Evolutionary conservation across 2,888 invertebrate genomes (phyloP), one percentile per base, ranked within the genome.

Genomic region (Onchidella celtica): DNA sequence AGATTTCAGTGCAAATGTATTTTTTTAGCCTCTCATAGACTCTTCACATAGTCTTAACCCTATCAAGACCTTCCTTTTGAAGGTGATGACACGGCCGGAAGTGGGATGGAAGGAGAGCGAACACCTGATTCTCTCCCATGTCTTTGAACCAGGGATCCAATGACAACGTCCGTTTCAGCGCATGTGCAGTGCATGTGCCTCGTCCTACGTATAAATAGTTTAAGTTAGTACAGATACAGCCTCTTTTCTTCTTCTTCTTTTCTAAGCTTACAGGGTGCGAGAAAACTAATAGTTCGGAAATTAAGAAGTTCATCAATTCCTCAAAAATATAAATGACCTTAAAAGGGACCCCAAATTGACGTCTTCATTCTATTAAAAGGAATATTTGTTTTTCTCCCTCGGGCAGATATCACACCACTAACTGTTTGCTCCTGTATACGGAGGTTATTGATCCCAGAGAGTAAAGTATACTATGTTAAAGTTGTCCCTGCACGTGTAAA

Each of bases 31-130:
- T 27, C 63, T 63, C 21, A 32, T 63, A 34, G 40, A 63, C 38
- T 9, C n/a, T 63, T 32, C 47, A 75, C 75, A 63, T 47, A 63
- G 40, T 40, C 75, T 75, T 75, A 75, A 75, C 75, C 75, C 47
- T 27, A 21, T 24, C 11, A 27, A 40, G 40, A 29, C 17, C 63
- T 21, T 32, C 47, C 55, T 29, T 74, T 66, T 76, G 65, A 66
- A 55, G 66, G 34, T 21, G 76, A 66, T 76, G 76, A 66, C 76
- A 66, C n/a, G 24, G 29, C 40, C 66, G 47, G 47, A 65, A 76
- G 66, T 55, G 34, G 32, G 76, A 66, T 65, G 9, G 66, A 55
- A 63, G 6, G 55, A 17, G 32, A 1, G 74, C n/a, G 61, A 61
- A 40, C 61, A 27, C 40, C 11, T 63, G 34, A 27, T 65, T 61